Conservation (phyloP, 1,140 invertebrate species). For the Drosophila yakuba region DNA sequence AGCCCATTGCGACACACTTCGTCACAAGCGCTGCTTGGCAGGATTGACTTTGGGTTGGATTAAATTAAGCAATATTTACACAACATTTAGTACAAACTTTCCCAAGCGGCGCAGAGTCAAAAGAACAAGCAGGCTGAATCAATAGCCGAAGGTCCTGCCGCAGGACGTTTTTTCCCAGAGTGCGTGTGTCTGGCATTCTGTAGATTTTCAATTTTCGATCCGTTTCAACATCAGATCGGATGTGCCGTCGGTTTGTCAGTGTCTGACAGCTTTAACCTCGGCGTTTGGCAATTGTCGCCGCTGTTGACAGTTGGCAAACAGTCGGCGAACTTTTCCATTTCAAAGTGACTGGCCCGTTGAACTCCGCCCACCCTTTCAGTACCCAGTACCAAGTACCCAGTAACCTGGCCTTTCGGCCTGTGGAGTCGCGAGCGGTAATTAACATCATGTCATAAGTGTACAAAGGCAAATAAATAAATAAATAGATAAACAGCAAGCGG, state of each 20-base stretch:
- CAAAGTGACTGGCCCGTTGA: constrained; percentile 19
- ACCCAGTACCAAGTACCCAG: not conserved
- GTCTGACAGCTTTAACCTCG: constrained; percentile 40
- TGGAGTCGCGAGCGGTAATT: constrained; percentile 70
- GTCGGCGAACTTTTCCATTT: constrained; percentile 53
- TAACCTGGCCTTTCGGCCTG: not conserved
- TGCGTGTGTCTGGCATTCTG: constrained; percentile 35
- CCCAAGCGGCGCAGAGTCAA: constrained; percentile 29
- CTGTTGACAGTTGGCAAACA: constrained; percentile 52
- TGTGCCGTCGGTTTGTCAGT: constrained; percentile 12
- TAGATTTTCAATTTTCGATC: constrained; percentile 13
- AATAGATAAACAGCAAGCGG: constrained; percentile 60
- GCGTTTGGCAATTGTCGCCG: constrained; percentile 53
- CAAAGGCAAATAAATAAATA: constrained; percentile 78
- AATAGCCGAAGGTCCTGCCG: constrained; percentile 16
- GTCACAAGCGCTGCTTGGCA: constrained; percentile 25
- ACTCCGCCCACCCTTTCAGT: constrained; percentile 33
- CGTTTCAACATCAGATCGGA: constrained; percentile 33
- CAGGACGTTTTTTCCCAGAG: constrained; percentile 20
- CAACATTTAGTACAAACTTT: constrained; percentile 59
- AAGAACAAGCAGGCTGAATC: constrained; percentile 35
- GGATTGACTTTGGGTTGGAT: constrained; percentile 38
- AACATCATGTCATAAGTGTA: constrained; percentile 82
- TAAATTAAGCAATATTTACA: constrained; percentile 74
- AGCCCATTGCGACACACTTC: constrained; percentile 49